phyloP scores from a whole-genome alignment of 2,888 invertebrate species.

The Euzetes globulus region DNA sequence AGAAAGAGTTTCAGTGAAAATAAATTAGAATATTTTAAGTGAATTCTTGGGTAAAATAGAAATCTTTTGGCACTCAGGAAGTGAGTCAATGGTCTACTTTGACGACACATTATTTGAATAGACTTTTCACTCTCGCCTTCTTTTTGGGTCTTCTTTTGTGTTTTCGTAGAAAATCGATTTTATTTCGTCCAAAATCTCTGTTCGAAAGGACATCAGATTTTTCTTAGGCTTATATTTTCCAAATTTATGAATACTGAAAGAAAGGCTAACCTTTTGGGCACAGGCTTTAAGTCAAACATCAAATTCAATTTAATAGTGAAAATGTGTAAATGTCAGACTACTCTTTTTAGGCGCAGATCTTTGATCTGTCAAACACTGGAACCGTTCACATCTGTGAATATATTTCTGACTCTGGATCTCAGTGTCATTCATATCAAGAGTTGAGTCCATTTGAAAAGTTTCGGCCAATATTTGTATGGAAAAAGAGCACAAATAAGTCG shows the following conservation, averaged over 20 bases:
- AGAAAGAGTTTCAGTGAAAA: no score
- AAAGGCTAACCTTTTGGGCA: slow-evolving; percentile 49
- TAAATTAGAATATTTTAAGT: no score
- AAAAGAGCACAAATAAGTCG: background rate
- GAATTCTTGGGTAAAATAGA: background rate
- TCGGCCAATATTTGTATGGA: background rate
- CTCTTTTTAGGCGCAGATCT: background rate
- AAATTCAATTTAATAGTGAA: slow-evolving; percentile 12
- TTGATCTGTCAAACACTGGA: background rate
- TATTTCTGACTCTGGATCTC: background rate
- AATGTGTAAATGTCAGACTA: slow-evolving; percentile 2
- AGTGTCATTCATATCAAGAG: background rate
- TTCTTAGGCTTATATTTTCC: background rate
- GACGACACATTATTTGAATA: slow-evolving; percentile 16
- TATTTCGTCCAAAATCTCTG: background rate
- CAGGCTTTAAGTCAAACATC: background rate
- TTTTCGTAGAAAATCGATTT: slow-evolving; percentile 7
- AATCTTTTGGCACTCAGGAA: background rate
- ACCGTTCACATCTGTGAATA: background rate
- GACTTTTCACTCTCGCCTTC: background rate
- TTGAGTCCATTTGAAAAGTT: background rate
- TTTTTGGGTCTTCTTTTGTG: background rate
- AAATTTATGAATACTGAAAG: background rate
- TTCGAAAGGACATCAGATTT: background rate
- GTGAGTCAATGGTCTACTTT: slow-evolving; percentile 1